phyloP scores from a whole-genome alignment of 2,113 vertebrate species.

The Hydropotes inermis region DNA sequence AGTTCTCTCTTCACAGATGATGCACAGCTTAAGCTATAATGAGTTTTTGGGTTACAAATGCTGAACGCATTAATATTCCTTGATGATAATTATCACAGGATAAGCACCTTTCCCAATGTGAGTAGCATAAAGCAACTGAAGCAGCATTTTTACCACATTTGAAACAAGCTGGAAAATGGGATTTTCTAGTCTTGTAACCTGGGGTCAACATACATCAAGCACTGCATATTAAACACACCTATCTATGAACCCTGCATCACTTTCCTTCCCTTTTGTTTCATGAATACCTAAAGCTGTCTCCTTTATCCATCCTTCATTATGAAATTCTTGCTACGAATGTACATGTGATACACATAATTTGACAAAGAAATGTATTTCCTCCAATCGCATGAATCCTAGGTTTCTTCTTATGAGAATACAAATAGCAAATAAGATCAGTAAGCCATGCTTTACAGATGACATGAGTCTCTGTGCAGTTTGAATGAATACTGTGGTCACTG shows the following conservation, averaged over 20 bases:
- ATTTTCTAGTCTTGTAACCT: conserved; percentile 86
- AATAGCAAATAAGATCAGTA: conserved; percentile 34
- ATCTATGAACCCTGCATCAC: conserved; percentile 38
- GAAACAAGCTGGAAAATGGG: conserved; percentile 90
- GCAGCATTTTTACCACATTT: conserved; percentile 90
- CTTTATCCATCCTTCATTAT: neutral
- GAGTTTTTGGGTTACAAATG: conserved; percentile 99
- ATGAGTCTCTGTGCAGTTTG: neutral
- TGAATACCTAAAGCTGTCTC: neutral
- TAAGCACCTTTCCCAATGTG: conserved; percentile 99
- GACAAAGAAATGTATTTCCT: neutral
- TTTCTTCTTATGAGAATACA: conserved; percentile 57
- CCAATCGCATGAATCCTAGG: conserved; percentile 22
- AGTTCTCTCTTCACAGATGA: conserved; percentile 90
- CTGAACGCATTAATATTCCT: conserved; percentile 99
- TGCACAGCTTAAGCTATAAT: conserved; percentile 96
- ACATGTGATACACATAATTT: neutral
- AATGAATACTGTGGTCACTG: conserved; percentile 27
- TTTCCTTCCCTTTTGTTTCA: conserved; percentile 14
- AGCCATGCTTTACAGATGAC: conserved; percentile 50
- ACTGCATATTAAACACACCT: conserved; percentile 81
- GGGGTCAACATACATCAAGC: conserved; percentile 84
- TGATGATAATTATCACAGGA: conserved; percentile 99
- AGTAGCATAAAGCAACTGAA: conserved; percentile 92
- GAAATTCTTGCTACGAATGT: neutral